These are phyloP conservation scores for Sebastes taczanowskii DNA, from an alignment of 2,797 vertebrate species.

Conservation along the genomic window DNA sequence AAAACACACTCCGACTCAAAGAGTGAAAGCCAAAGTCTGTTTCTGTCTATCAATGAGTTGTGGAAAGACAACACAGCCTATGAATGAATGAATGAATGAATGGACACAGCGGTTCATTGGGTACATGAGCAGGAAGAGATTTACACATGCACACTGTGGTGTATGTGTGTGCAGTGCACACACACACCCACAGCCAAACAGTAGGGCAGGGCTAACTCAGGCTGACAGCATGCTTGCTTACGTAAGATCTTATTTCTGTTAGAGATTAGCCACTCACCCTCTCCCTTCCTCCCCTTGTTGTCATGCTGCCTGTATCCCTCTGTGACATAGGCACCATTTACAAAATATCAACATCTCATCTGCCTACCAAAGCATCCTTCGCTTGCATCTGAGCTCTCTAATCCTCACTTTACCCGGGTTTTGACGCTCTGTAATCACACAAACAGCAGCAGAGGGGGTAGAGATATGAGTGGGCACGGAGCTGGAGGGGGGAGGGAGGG, in stretches of 20 bases:
- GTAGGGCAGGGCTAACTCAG: constrained; percentile 58
- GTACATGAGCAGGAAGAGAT: constrained; percentile 42
- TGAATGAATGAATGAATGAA: constrained; percentile 62
- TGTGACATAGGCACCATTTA: constrained; percentile 18
- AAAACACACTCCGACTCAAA: not conserved
- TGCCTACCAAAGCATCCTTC: not conserved
- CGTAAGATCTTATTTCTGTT: constrained; percentile 81
- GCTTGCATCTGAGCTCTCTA: constrained; percentile 13
- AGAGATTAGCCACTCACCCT: constrained; percentile 77
- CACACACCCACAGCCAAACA: constrained; percentile 51
- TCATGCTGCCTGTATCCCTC: constrained; percentile 25
- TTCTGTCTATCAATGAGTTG: constrained; percentile 6
- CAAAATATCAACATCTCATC: constrained; percentile 48
- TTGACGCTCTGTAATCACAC: constrained; percentile 21
- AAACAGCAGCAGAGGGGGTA: constrained; percentile 22
- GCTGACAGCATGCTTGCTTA: constrained; percentile 73
- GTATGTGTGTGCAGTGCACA: constrained; percentile 8
- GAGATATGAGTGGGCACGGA: constrained; percentile 26
- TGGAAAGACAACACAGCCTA: constrained; percentile 6
- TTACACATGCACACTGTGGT: constrained; percentile 26
- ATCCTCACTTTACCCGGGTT: constrained; percentile 28
- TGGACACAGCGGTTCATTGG: constrained; percentile 35
- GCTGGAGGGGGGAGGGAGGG: not conserved
- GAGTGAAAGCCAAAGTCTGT: not conserved
- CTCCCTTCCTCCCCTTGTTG: constrained; percentile 38